Conservation (phyloP, 1,140 invertebrate genomes). For the Drosophila burlai region DNA sequence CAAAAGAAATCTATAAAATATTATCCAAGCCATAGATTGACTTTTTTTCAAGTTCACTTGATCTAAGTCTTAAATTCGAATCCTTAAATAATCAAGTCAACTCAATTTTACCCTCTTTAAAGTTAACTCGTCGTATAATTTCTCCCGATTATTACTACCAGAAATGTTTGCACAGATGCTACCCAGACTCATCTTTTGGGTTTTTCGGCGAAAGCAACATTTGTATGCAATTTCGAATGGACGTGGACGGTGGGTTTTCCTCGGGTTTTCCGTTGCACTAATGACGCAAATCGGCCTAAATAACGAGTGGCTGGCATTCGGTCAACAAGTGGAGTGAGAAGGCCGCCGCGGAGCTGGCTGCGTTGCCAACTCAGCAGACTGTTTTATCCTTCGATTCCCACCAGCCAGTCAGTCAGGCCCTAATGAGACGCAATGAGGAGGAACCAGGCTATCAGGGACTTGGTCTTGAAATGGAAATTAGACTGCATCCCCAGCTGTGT, state of each 20-base stretch:
- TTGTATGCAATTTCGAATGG: constrained; percentile 28
- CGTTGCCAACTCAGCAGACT: constrained; percentile 59
- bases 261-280: constrained; percentile 50
- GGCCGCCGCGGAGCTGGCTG: constrained; percentile 8
- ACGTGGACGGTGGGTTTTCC: constrained; percentile 10
- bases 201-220: constrained; percentile 25
- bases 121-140: constrained; percentile 1
- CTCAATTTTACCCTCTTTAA: not conserved
- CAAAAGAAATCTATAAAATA: not conserved
- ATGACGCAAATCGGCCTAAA: constrained; percentile 77
- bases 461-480: constrained; percentile 70
- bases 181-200: constrained; percentile 9
- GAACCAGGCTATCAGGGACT: constrained; percentile 34
- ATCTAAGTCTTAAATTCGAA: not conserved
- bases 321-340: constrained; percentile 58
- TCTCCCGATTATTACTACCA: constrained; percentile 22
- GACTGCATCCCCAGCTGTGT: constrained; percentile 55
- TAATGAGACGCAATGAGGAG: constrained; percentile 70
- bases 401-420: constrained; percentile 4
- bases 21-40: too few relatives aligned
- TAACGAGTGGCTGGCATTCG: constrained; percentile 73
- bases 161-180: constrained; percentile 53
- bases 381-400: constrained; percentile 36
- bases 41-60: not conserved
- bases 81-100: not conserved